Base-by-base conservation (phyloP, 1,140 invertebrate genomes). In the Drosophila nasuta region DNA sequence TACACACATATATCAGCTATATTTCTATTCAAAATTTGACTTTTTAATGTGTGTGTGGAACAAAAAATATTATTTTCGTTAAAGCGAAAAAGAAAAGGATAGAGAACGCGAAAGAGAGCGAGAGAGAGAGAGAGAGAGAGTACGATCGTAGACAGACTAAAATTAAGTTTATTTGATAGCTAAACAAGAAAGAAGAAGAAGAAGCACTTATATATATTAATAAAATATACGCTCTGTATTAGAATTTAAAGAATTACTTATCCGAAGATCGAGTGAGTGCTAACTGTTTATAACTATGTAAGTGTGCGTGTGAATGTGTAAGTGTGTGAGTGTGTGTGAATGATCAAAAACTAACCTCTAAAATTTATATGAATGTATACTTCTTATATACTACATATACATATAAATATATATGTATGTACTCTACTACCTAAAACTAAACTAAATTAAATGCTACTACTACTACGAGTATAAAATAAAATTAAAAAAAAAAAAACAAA, bases 321-420 rank as follows among this genome's bases (percentile, higher is more conserved):
- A 64, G 33, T 20, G 51, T 56, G 52, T 69, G 41, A 13, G 72
- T 13, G 49, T 67, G 64, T 62, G 49, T 56, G 17, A 15, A 7
- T 10, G 11, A 38, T 35, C 11, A 49, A 59, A 63, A 33, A 48
- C 51, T 66, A 67, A 72, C 74, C 63, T 60, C 76, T 51, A 77
- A 33, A 74, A 67, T 75, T 68, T 78, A 81, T 78, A 81, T 85
- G 64, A 80, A 80, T 85, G 81, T 85, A 85, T 85, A 85, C 64
- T 81, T 80, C 81, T 57, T 25, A 25, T 25, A 25, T 25, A 4
- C 20, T 25, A 25, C 20, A 25, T 25, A 25, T 25, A 25, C 3
- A 25, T 4, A 25, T 25, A 25, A 20, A 20, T 3, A 25, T 25
- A 25, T 25, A 33, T 77, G 81, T 76, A 80, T 81, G 68, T 72